A percentile compares a stretch with the other conserved stretches of the same genome.
Evolutionary conservation across 1,140 invertebrate species (phyloP).

Genomic region (Caerostris darwini): DNA sequence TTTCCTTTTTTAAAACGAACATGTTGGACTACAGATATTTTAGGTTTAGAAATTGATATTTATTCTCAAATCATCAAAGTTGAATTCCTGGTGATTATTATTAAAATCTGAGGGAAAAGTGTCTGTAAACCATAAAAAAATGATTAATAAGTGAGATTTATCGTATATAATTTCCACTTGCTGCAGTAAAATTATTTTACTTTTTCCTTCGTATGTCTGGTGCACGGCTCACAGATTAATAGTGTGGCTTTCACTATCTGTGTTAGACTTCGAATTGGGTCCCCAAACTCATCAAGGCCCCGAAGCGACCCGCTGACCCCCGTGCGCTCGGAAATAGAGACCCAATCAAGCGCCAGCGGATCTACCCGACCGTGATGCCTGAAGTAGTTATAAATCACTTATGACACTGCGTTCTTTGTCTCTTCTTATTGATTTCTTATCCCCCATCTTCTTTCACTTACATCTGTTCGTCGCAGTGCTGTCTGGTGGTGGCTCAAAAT

Average conservation of each 20-base stretch:
- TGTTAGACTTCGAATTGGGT: constrained; percentile 54
- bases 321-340: constrained; percentile 68
- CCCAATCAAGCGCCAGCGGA: constrained; percentile 66
- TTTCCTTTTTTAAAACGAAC: no score
- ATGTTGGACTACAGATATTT: no score
- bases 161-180: no score
- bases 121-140: no score
- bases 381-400: constrained; percentile 78
- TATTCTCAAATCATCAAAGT: no score
- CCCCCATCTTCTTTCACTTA: constrained; percentile 26
- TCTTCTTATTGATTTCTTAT: constrained; percentile 36
- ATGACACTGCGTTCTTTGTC: constrained; percentile 68
- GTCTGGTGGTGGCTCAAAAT: neutral
- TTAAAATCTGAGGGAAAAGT: no score
- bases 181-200: neutral
- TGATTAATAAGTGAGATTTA: no score
- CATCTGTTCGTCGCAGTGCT: neutral
- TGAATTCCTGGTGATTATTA: no score
- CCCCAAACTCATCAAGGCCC: constrained; percentile 71
- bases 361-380: constrained; percentile 60
- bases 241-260: constrained; percentile 34
- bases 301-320: constrained; percentile 28
- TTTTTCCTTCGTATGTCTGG: neutral
- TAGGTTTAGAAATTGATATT: no score
- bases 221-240: neutral